Evolutionary conservation across 2,113 vertebrate genomes (phyloP).

Genomic region (Synchiropus splendidus): DNA sequence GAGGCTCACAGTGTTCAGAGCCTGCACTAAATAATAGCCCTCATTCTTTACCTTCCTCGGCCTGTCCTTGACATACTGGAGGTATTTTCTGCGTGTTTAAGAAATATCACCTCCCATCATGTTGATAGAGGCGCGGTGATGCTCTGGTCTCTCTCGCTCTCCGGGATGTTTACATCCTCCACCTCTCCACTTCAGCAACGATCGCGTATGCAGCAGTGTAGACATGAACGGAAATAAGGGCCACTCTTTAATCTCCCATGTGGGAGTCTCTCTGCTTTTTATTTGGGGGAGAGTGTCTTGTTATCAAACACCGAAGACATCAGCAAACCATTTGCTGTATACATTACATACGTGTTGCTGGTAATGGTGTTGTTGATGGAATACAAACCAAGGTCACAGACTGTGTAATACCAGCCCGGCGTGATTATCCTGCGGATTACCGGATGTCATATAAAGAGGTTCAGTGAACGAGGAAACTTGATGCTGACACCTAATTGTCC

Average conservation of each 20-base stretch:
- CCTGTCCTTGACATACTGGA: constrained; percentile 42
- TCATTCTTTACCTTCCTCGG: constrained; percentile 14
- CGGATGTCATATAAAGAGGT: constrained; percentile 2
- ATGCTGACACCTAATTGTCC: constrained; percentile 2
- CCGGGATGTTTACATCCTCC: constrained; percentile 48
- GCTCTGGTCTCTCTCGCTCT: constrained; percentile 11
- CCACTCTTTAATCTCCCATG: constrained; percentile 54
- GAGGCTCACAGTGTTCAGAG: too few species aligned
- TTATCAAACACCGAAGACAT: constrained; percentile 8
- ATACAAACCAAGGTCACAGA: constrained; percentile 23
- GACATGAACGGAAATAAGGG: constrained; percentile 58
- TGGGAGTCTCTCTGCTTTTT: constrained; percentile 26
- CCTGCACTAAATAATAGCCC: too few species aligned
- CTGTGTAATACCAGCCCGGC: constrained; percentile 1
- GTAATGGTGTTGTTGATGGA: constrained; percentile 20
- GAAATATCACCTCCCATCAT: constrained; percentile 46
- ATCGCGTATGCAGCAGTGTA: constrained; percentile 56
- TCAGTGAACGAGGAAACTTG: constrained; percentile 1
- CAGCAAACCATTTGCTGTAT: constrained; percentile 9
- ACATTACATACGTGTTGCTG: constrained; percentile 14
- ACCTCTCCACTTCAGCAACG: constrained; percentile 29
- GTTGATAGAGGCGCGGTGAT: constrained; percentile 41
- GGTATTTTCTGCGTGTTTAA: constrained; percentile 48
- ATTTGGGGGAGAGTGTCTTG: constrained; percentile 8
- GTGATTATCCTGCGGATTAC: constrained; percentile 12